Conservation (phyloP, 1,140 invertebrate species). For the Drosophila malerkotliana region DNA sequence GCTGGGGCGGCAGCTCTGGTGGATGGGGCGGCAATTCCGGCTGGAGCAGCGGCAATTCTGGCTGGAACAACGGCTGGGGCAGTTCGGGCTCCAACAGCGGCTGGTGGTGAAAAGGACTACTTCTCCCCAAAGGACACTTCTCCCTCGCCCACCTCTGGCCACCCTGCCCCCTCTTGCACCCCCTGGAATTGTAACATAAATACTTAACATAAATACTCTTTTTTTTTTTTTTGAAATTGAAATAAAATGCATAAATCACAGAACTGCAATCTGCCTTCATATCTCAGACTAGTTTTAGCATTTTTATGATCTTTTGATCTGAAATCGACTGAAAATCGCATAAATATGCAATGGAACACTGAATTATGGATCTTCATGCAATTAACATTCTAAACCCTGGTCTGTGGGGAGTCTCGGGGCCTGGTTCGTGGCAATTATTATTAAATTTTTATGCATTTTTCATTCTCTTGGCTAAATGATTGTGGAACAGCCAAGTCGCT, state of each 20-base stretch:
- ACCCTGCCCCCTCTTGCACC: background rate
- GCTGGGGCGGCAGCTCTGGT: conserved; percentile 25
- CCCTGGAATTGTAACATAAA: background rate
- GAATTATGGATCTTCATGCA: conserved; percentile 58
- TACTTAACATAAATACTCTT: background rate
- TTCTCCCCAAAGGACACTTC: background rate
- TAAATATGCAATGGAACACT: conserved; percentile 34
- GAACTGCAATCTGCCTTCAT: background rate
- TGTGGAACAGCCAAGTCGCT: conserved; percentile 3
- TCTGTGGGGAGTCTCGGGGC: background rate
- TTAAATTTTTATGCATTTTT: conserved; percentile 54
- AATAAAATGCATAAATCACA: conserved; percentile 26
- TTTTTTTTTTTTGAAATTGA: background rate
- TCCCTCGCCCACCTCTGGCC: background rate
- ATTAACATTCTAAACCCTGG: conserved; percentile 55
- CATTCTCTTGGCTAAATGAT: conserved; percentile 37
- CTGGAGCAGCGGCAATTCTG: conserved; percentile 48
- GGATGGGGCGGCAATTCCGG: conserved; percentile 30
- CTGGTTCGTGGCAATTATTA: conserved; percentile 36
- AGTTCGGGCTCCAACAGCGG: conserved; percentile 42
- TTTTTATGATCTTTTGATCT: conserved; percentile 10
- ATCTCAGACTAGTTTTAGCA: conserved; percentile 7
- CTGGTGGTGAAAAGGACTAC: conserved; percentile 35
- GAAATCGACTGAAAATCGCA: conserved; percentile 9
- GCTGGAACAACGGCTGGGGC: conserved; percentile 49